Base-by-base conservation (phyloP, 2,113 vertebrate genomes). In the Nanorana parkeri region DNA sequence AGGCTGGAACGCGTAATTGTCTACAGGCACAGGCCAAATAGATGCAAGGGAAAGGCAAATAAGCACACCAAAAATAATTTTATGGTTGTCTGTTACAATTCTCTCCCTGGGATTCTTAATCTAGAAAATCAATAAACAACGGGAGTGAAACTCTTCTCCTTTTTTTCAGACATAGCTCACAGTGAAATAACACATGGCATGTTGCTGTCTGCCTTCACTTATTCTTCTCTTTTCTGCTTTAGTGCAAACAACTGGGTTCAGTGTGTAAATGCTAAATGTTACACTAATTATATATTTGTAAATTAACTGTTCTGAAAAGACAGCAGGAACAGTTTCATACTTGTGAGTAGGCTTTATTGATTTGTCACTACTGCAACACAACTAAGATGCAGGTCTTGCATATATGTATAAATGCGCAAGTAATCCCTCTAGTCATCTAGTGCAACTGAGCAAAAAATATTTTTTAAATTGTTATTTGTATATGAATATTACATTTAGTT, bases 41-140 rank as follows among this genome's bases (percentile, higher is more conserved):
- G 96, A 99, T 99, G 98, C 97, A 99, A 97, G 96, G 93, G 93
- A 94, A 99, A 97, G 95, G 96, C 96, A 99, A 99, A 99, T 99
- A 99, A 98, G 96, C 96, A 97, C 96, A 97, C 95, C 95, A 93
- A 95, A 98, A 98, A 99, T 99, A 97, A 99, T 99, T 99, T 98
- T 95, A 98, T 98, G 97, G 95, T 97, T 97, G 96, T 99, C 97
- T 98, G 97, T 98, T 97, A 97, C 96, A 97, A 97, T 98, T 96
- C 94, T 95, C 96, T 95, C 95, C 90, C 93, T 90, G 96, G 96
- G 96, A 96, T 98, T 97, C 96, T 96, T 98, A 98, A 99, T 99
- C 97, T 99, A 96, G 96, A 99, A 96, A 98, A 99, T 99, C 97
- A 99, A 99, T 99, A 98, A 99, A 99, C 97, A 99, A 98, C 91